These are phyloP conservation scores for Seira musarum DNA, from an alignment of 2,888 invertebrate genomes.

Conservation along the genomic window DNA sequence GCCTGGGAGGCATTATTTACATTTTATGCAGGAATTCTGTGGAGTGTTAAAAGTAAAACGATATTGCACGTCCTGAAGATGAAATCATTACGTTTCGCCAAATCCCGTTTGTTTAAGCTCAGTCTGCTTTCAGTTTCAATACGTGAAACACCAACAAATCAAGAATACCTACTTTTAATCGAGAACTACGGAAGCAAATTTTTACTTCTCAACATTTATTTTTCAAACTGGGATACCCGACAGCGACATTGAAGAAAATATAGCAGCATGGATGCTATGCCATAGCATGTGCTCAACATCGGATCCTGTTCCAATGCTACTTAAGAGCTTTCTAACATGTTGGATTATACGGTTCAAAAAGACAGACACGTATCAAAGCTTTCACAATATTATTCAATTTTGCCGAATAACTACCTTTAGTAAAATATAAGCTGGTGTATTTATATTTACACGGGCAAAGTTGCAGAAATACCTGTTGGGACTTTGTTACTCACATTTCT, in stretches of 20 bases:
- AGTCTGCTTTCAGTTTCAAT: not conserved
- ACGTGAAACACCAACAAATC: too few species aligned
- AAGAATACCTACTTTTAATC: not conserved
- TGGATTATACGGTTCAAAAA: too few species aligned
- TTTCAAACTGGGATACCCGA: not conserved
- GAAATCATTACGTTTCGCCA: not conserved
- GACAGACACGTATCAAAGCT: too few species aligned
- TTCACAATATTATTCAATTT: too few species aligned
- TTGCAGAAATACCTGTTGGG: too few species aligned
- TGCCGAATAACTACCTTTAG: too few species aligned
- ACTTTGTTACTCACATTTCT: too few species aligned
- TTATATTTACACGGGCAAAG: too few species aligned
- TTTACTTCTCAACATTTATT: not conserved
- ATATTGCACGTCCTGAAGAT: slow-evolving; percentile 1
- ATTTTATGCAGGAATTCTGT: slow-evolving; percentile 1
- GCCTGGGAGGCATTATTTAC: not conserved
- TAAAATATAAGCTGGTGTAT: too few species aligned
- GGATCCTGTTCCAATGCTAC: too few species aligned
- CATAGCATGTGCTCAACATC: not conserved
- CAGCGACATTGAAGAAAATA: not conserved
- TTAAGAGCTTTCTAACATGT: too few species aligned
- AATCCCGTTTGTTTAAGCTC: not conserved
- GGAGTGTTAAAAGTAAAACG: not conserved
- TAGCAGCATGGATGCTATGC: not conserved
- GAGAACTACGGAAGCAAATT: not conserved